phyloP scores from a whole-genome alignment of 2,113 vertebrate species.

The Lethenteron camtschaticum region DNA sequence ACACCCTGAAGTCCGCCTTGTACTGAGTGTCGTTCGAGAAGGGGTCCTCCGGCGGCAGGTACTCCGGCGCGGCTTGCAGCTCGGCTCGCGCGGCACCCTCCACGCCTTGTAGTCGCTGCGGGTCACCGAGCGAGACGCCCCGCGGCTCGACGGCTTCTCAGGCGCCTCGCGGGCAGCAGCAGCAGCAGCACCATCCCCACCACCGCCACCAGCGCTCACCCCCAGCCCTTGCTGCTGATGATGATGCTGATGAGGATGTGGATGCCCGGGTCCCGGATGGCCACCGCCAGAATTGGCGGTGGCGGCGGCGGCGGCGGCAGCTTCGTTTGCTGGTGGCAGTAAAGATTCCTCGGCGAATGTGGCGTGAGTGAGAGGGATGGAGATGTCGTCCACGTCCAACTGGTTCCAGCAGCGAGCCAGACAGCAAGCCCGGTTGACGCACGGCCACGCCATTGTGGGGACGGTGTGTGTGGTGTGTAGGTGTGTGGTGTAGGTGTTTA shows the following conservation, averaged over 20 bases:
- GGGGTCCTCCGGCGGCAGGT: constrained; percentile 25
- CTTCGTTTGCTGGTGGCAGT: neutral
- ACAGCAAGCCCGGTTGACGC: constrained; percentile 83
- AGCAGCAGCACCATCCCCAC: neutral
- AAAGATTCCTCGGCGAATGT: constrained; percentile 27
- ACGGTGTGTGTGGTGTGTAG: too few relatives aligned
- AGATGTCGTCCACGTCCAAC: constrained; percentile 65
- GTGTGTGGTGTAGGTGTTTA: too few relatives aligned
- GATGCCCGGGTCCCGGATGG: neutral
- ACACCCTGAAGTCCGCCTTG: constrained; percentile 51
- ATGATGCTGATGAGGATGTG: neutral
- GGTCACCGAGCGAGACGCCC: constrained; percentile 10
- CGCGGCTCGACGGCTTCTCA: too few relatives aligned
- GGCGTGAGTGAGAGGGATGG: constrained; percentile 60
- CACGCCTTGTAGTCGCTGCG: constrained; percentile 16
- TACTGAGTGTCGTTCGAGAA: constrained; percentile 51
- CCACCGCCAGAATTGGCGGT: neutral
- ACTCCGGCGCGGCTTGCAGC: constrained; percentile 24
- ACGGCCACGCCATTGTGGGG: constrained; percentile 61
- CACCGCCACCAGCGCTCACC: neutral
- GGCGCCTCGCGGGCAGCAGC: too few relatives aligned
- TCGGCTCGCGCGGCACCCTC: constrained; percentile 22
- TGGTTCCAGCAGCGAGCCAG: constrained; percentile 76
- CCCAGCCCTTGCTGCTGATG: neutral
- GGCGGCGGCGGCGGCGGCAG: neutral